These are phyloP conservation scores for Siderastrea siderea DNA, from an alignment of 92 coral and sea anemone species.

Conservation along the genomic window DNA sequence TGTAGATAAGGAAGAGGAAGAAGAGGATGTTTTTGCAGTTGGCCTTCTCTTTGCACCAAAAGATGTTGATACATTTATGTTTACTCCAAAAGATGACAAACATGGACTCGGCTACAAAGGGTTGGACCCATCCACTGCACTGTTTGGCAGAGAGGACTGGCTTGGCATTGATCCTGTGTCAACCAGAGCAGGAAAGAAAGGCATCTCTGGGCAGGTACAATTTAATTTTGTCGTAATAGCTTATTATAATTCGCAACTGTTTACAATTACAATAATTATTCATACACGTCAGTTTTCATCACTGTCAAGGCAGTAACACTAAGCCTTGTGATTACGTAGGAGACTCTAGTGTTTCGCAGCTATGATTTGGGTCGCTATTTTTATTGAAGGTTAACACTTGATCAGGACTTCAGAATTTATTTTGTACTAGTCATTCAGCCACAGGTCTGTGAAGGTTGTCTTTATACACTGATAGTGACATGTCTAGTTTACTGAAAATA, in stretches of 20 bases:
- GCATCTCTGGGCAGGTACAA: constrained; percentile 89
- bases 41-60: constrained; percentile 98
- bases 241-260: not conserved
- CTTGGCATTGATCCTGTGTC: constrained; percentile 59
- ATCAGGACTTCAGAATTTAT: too few relatives aligned
- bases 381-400: too few relatives aligned
- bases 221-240: not conserved
- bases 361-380: too few relatives aligned
- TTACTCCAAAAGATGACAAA: constrained; percentile 87
- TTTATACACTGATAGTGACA: too few relatives aligned
- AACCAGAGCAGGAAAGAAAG: constrained; percentile 61
- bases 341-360: too few relatives aligned
- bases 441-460: too few relatives aligned
- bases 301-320: too few relatives aligned
- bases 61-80: constrained; percentile 82
- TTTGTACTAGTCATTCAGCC: too few relatives aligned
- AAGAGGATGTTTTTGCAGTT: constrained; percentile 85
- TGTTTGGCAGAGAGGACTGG: constrained; percentile 51
- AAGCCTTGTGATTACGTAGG: too few relatives aligned
- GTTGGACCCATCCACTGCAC: constrained; percentile 79
- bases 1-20: constrained; percentile 62
- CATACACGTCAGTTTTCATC: too few relatives aligned
- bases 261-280: too few relatives aligned
- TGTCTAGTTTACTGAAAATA: too few relatives aligned
- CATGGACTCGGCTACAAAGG: constrained; percentile 98